phyloP scores from a whole-genome alignment of 2,888 invertebrate species.

The Dugesia japonica region DNA sequence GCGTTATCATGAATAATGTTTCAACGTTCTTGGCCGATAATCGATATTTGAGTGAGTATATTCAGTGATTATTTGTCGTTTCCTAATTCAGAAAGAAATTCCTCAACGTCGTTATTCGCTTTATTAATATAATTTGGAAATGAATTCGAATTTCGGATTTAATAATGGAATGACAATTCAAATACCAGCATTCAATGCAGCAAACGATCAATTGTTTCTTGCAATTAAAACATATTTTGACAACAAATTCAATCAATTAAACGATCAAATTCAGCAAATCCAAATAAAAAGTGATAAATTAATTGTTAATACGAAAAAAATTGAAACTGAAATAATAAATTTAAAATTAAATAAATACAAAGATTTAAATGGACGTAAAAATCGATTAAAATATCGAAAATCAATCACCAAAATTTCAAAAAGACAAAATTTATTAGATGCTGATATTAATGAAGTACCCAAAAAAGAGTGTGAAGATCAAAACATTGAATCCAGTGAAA shows the following conservation, averaged over 20 bases:
- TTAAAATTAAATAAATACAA: not conserved
- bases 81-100: not conserved
- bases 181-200: constrained; percentile 6
- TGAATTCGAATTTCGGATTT: constrained; percentile 12
- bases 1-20: constrained; percentile 20
- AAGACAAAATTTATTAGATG: not conserved
- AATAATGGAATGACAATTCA: constrained; percentile 17
- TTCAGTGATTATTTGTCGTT: not conserved
- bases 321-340: not conserved
- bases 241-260: not conserved
- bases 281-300: not conserved
- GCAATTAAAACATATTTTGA: not conserved
- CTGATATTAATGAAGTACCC: not conserved
- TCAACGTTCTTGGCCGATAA: constrained; percentile 10
- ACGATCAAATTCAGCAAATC: not conserved
- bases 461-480: not conserved
- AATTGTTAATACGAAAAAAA: constrained; percentile 1
- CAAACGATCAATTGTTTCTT: constrained; percentile 17
- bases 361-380: not conserved
- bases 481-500: not conserved
- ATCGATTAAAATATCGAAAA: not conserved
- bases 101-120: not conserved
- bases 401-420: not conserved
- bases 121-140: not conserved
- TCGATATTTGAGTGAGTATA: constrained; percentile 17